Percentiles rank a stretch among this genome's conserved stretches.
These are phyloP conservation scores for Microctenopoma stevenorrisi DNA, from an alignment of 2,797 vertebrate species.

Conservation along the genomic window DNA sequence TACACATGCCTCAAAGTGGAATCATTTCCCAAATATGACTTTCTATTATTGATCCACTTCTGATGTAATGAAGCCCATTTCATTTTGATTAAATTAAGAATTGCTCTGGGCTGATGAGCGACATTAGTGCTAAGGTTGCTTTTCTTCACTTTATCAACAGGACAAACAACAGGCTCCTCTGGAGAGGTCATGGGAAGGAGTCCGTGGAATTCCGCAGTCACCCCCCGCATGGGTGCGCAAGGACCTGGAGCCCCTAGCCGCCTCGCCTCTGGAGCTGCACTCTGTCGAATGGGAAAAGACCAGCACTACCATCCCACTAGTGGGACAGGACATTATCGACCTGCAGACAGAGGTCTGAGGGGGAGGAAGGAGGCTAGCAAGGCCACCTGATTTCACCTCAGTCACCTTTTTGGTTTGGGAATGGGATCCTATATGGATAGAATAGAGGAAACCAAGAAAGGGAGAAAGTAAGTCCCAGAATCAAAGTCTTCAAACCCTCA, in stretches of 20 bases:
- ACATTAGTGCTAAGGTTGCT: slow-evolving; percentile 54
- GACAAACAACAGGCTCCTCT: slow-evolving; percentile 95
- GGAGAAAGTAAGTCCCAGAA: slow-evolving; percentile 74
- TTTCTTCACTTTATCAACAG: slow-evolving; percentile 72
- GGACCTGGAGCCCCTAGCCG: slow-evolving; percentile 93
- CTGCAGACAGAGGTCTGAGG: slow-evolving; percentile 99
- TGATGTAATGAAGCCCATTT: slow-evolving; percentile 55
- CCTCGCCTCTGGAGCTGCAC: slow-evolving; percentile 94
- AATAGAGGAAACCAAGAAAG: slow-evolving; percentile 60
- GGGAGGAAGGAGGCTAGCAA: slow-evolving; percentile 68
- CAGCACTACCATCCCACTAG: slow-evolving; percentile 92
- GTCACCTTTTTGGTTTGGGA: slow-evolving; percentile 79
- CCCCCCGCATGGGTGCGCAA: slow-evolving; percentile 96
- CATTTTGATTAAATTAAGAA: slow-evolving; percentile 50
- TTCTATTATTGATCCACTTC: slow-evolving; percentile 50
- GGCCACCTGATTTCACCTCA: slow-evolving; percentile 80
- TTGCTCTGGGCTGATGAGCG: slow-evolving; percentile 31
- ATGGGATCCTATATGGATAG: slow-evolving; percentile 64
- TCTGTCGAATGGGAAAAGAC: slow-evolving; percentile 98
- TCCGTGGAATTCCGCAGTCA: slow-evolving; percentile 91
- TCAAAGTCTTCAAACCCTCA: slow-evolving; percentile 82
- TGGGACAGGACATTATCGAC: slow-evolving; percentile 99
- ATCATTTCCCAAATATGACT: slow-evolving; percentile 47
- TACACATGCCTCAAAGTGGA: slow-evolving; percentile 62
- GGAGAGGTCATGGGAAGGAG: slow-evolving; percentile 97